phyloP scores from a whole-genome alignment of 2,888 invertebrate species.

The Pollenia griseotomentosa region DNA sequence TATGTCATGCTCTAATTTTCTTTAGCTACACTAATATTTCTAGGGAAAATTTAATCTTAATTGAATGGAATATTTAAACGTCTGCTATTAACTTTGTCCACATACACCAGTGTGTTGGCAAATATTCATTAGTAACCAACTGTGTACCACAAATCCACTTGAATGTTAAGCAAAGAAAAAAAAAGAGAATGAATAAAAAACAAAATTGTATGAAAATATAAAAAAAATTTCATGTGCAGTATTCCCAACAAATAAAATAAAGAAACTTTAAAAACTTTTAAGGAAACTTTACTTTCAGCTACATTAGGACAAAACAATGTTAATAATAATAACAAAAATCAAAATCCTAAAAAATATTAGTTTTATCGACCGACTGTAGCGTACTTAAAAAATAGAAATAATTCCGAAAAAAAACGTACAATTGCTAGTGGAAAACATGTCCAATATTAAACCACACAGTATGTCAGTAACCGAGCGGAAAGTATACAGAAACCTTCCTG shows the following conservation, averaged over 20 bases:
- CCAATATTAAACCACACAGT: constrained; percentile 3
- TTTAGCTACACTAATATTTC: too few relatives aligned
- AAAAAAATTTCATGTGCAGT: not conserved
- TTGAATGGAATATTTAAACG: constrained; percentile 31
- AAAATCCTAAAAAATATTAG: not conserved
- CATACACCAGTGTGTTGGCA: constrained; percentile 9
- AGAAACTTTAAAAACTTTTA: not conserved
- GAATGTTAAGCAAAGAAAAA: constrained; percentile 6
- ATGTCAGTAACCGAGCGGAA: constrained; percentile 43
- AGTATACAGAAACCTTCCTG: constrained; percentile 26
- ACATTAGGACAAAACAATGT: not conserved
- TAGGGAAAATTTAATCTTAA: not conserved
- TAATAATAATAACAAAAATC: not conserved
- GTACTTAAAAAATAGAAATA: not conserved
- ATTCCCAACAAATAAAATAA: not conserved
- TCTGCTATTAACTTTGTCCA: not conserved
- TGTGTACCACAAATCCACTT: constrained; percentile 62
- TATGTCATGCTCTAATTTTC: too few relatives aligned
- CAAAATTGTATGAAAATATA: not conserved
- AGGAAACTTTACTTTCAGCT: not conserved
- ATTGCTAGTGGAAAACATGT: constrained; percentile 23
- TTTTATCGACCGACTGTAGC: too few relatives aligned
- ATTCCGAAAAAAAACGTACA: not conserved
- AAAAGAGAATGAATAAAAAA: not conserved
- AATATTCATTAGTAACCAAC: constrained; percentile 60